These are phyloP conservation scores for Mystacides longicornis DNA, from an alignment of 2,888 invertebrate genomes.

Conservation along the genomic window DNA sequence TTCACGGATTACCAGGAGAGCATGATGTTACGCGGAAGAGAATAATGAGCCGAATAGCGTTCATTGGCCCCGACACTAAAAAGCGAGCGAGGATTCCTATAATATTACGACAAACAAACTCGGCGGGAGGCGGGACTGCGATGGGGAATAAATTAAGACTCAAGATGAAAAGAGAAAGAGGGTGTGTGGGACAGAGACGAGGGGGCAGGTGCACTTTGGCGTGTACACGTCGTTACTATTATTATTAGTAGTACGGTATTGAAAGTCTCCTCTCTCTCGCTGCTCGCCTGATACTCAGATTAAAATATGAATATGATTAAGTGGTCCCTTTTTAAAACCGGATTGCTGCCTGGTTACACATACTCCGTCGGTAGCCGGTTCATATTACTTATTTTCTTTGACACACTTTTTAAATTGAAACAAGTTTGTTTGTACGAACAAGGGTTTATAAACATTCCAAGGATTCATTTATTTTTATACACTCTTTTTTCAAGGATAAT, in stretches of 20 bases:
- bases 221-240: neutral
- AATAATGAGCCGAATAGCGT: constrained; percentile 22
- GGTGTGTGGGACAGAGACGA: neutral
- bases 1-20: constrained; percentile 14
- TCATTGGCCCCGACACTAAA: constrained; percentile 29
- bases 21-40: constrained; percentile 20
- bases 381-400: neutral
- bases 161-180: neutral
- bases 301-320: constrained; percentile 2
- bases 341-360: neutral
- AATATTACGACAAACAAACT: constrained; percentile 32
- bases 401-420: neutral
- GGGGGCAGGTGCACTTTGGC: neutral
- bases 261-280: neutral
- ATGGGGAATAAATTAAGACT: no score
- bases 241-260: neutral
- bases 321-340: constrained; percentile 1
- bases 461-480: neutral
- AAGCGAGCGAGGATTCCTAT: constrained; percentile 24
- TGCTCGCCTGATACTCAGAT: neutral
- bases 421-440: neutral
- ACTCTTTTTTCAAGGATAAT: no score
- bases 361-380: neutral
- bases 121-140: constrained; percentile 38
- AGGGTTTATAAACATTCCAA: neutral